Percentiles rank a stretch among this genome's conserved stretches.
These are phyloP conservation scores for Lanistes nyassanus DNA, from an alignment of 1,140 invertebrate species.

Conservation along the genomic window DNA sequence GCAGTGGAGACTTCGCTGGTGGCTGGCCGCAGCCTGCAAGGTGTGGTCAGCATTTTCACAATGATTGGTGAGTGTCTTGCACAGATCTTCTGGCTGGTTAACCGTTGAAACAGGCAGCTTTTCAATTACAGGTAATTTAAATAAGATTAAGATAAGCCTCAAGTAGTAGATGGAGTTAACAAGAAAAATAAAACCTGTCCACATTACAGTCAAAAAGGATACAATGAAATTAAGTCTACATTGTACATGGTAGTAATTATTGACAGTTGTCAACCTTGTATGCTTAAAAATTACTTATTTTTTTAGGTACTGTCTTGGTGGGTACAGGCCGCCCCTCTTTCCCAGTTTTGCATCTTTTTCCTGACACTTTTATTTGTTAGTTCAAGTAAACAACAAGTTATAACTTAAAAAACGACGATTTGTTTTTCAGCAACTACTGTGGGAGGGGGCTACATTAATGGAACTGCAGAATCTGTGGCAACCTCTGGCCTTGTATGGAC, in stretches of 20 bases:
- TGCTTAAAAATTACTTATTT: too few relatives aligned
- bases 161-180: too few relatives aligned
- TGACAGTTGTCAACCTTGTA: too few relatives aligned
- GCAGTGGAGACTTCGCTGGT: constrained; percentile 52
- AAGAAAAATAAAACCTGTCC: too few relatives aligned
- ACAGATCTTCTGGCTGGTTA: neutral
- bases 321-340: neutral
- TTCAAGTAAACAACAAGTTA: too few relatives aligned
- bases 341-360: neutral
- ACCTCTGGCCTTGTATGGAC: constrained; percentile 59
- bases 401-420: neutral
- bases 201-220: too few relatives aligned
- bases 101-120: too few relatives aligned
- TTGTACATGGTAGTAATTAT: too few relatives aligned
- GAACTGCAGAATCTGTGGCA: constrained; percentile 63
- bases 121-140: too few relatives aligned
- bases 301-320: too few relatives aligned
- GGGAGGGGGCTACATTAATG: constrained; percentile 64
- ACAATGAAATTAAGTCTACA: too few relatives aligned
- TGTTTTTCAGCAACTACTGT: constrained; percentile 58
- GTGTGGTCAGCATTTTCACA: constrained; percentile 59
- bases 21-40: constrained; percentile 57
- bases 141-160: too few relatives aligned
- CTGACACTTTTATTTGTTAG: neutral
- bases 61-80: constrained; percentile 57